Evolutionary conservation across 2,888 invertebrate genomes (phyloP).

Genomic region (Branchipolynoe longqiensis): DNA sequence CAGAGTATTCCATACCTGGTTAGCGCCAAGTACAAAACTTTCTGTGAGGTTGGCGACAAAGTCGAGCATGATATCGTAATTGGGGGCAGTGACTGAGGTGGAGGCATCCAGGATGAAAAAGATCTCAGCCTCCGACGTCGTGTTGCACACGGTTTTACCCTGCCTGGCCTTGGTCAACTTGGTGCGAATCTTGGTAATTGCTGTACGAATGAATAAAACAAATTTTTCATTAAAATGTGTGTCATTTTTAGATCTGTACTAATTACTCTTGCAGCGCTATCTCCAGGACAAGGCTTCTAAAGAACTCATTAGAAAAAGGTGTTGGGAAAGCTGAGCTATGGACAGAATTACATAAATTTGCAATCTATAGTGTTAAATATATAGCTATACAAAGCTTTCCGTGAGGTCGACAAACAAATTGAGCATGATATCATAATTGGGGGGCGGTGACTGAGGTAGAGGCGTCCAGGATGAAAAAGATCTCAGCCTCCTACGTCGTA

Average conservation of each 20-base stretch:
- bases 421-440: conserved; percentile 10
- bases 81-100: neutral
- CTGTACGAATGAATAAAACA: no score
- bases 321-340: no score
- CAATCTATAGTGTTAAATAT: no score
- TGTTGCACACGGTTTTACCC: conserved; percentile 2
- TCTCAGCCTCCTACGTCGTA: conserved; percentile 7
- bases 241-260: no score
- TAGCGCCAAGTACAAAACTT: neutral
- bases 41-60: conserved; percentile 7
- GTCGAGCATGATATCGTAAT: conserved; percentile 20
- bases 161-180: neutral
- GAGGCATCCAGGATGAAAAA: conserved; percentile 29
- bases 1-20: conserved; percentile 1
- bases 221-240: no score
- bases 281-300: no score
- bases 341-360: no score
- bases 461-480: conserved; percentile 20
- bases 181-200: neutral
- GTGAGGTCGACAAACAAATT: neutral
- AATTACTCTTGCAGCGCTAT: no score
- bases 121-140: conserved; percentile 3
- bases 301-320: no score
- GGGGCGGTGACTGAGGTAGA: neutral
- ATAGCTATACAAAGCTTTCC: conserved; percentile 2